phyloP scores from a whole-genome alignment of 2,113 vertebrate genomes.

The Mohoua ochrocephala region DNA sequence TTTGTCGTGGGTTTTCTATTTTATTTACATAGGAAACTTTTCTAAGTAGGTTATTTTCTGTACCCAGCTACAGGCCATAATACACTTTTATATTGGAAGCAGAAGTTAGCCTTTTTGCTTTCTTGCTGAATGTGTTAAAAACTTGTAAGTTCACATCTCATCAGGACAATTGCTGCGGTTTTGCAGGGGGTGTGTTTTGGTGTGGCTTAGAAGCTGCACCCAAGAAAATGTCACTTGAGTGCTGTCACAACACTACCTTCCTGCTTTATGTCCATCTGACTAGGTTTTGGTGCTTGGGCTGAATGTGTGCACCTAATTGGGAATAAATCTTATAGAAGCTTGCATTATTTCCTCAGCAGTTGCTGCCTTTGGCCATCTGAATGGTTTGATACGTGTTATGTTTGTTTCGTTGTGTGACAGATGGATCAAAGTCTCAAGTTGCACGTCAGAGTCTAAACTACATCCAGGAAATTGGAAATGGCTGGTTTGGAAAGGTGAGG shows the following conservation, averaged over 20 bases:
- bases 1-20: background rate
- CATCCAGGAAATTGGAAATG: conserved; percentile 95
- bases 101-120: background rate
- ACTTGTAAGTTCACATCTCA: background rate
- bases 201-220: background rate
- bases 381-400: accelerated
- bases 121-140: background rate
- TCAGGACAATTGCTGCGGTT: background rate
- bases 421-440: conserved; percentile 84
- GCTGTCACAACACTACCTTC: background rate
- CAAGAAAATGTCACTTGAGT: background rate
- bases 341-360: background rate
- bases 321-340: background rate
- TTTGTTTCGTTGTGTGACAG: conserved; percentile 70
- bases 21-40: background rate
- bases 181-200: background rate
- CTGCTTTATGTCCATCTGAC: background rate
- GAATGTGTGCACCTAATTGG: too few relatives aligned
- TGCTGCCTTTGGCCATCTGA: background rate
- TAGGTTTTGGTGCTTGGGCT: background rate
- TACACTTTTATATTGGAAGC: background rate
- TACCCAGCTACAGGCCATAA: background rate
- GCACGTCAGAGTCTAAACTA: conserved; percentile 93
- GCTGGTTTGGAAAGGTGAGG: conserved; percentile 96
- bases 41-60: background rate